Evolutionary conservation across 2,888 invertebrate genomes (phyloP).

Genomic region (Apomyelois bistriatella): DNA sequence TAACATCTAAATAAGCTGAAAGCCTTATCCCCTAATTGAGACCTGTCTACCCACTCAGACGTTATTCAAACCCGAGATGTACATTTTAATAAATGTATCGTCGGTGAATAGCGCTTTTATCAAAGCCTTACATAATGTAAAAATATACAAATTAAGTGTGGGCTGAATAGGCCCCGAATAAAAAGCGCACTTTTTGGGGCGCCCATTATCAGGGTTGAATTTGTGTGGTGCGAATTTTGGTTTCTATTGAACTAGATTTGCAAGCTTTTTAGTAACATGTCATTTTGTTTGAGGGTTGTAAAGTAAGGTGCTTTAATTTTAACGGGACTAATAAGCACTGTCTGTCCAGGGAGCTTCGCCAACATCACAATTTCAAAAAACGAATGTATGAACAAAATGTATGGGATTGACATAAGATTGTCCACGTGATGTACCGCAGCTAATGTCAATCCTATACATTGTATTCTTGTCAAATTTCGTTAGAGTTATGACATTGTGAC

Average conservation of each 20-base stretch:
- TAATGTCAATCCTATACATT: too few species aligned
- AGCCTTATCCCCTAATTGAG: constrained; percentile 35
- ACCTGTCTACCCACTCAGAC: constrained; percentile 67
- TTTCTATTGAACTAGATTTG: constrained; percentile 20
- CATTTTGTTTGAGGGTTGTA: neutral
- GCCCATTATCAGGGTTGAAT: constrained; percentile 52
- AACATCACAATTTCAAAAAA: too few species aligned
- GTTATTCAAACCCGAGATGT: constrained; percentile 57
- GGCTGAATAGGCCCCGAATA: constrained; percentile 58
- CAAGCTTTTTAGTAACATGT: constrained; percentile 18
- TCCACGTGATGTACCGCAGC: too few species aligned
- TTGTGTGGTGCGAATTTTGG: constrained; percentile 44
- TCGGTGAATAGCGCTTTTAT: constrained; percentile 68
- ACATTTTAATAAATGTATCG: constrained; percentile 79
- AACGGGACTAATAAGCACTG: too few species aligned
- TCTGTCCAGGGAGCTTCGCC: too few species aligned
- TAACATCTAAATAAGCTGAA: constrained; percentile 1
- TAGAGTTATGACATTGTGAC: too few species aligned
- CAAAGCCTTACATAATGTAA: constrained; percentile 66
- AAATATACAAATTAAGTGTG: constrained; percentile 73
- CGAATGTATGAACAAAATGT: too few species aligned
- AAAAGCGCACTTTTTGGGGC: constrained; percentile 53
- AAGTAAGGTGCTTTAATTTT: neutral
- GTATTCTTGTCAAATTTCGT: too few species aligned
- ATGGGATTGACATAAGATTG: too few species aligned